Evolutionary conservation across 2,113 vertebrate genomes (phyloP).

Genomic region (Hoplias malabaricus): DNA sequence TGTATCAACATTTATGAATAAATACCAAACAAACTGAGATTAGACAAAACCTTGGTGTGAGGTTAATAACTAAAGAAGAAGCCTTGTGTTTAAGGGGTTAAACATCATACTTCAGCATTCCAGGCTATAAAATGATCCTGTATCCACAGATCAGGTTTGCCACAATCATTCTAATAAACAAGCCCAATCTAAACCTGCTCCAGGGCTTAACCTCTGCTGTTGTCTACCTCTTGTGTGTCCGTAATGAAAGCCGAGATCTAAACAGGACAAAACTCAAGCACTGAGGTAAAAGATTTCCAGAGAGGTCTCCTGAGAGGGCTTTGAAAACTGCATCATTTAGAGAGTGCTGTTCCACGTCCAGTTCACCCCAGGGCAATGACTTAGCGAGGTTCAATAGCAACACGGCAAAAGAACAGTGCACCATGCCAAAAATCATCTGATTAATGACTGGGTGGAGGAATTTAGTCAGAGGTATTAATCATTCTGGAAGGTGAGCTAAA

Average conservation of each 20-base stretch:
- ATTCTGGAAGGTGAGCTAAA: conserved; percentile 10
- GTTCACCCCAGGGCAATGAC: conserved; percentile 15
- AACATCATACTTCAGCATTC: not conserved
- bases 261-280: not conserved
- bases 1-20: too few relatives aligned
- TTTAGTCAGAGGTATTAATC: conserved; percentile 11
- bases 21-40: not conserved
- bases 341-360: conserved; percentile 10
- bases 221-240: not conserved
- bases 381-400: conserved; percentile 17
- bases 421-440: conserved; percentile 36
- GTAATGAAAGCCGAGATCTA: not conserved
- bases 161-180: not conserved
- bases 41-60: not conserved
- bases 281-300: conserved; percentile 17
- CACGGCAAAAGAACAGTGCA: conserved; percentile 5
- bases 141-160: not conserved
- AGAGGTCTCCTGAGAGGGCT: conserved; percentile 20
- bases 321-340: conserved; percentile 25
- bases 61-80: not conserved
- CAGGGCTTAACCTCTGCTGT: not conserved
- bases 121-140: not conserved
- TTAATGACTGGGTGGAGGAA: conserved; percentile 36
- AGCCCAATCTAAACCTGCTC: not conserved
- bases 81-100: not conserved